Evolutionary conservation across 2,888 invertebrate genomes (phyloP), one percentile per base, ranked within the genome.

Genomic region (Lasioglossum vierecki): DNA sequence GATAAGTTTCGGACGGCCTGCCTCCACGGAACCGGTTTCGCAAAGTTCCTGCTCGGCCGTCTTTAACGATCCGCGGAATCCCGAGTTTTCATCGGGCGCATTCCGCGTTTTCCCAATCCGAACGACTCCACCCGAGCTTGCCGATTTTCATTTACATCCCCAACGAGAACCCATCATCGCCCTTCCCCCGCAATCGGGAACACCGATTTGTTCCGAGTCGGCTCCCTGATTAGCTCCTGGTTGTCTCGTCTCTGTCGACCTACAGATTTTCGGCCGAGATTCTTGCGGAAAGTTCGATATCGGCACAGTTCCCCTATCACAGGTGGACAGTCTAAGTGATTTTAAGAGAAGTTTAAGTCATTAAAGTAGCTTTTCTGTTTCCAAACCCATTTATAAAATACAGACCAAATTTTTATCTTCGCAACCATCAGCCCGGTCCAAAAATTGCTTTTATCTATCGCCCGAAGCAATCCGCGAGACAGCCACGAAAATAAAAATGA

Each of bases 1-100:
- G 92, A 93, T 92, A 93, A 93, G 91, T 93, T 93, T 89, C 83
- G 82, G 76, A 82, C 87, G 81, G 89, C 79, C 87, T 89, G 88
- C 79, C 88, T 91, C 88, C 87, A 86, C 82, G 88, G 88, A 91
- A 88, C 88, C 89, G 91, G 89, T 91, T 90, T 88, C 84, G 83
- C 89, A 80, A 92, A 93, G 87, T 92, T 90, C 77, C 77, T 86
- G 79, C 71, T 79, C 60, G 84, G 79, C 79, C 81, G 86, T 73
- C 89, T 90, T 88, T 89, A 89, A 92, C 90, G 88, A 91, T 89
- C 86, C 84, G 77, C 81, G 76, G 73, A 70, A 77, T 80, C 79
- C 84, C 83, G 81, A 89, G 84, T 88, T 91, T 81, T 84, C 88
- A 79, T 79, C 85, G 83, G 44, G 75, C 41, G 79, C 57, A 8